Conservation (phyloP, 2,113 vertebrate genomes). For the Cavia porcellus region DNA sequence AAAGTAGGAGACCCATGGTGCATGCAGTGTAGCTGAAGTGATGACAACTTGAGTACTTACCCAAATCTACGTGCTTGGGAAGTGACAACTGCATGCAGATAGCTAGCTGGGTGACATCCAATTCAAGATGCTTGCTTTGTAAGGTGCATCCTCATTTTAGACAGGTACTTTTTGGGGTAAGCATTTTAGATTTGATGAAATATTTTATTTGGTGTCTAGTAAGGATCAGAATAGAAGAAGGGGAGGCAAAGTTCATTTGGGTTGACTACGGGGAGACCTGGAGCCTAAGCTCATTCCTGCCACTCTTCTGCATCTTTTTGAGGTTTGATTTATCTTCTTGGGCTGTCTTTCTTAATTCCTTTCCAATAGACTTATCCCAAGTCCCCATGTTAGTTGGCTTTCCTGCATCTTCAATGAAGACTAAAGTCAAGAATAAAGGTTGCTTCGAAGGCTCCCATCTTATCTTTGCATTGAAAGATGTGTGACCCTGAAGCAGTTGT, state of each 20-base stretch:
- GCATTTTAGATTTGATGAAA: background rate
- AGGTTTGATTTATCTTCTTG: background rate
- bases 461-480: background rate
- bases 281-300: background rate
- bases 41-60: background rate
- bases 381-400: background rate
- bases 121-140: background rate
- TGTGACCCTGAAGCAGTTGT: too few species aligned
- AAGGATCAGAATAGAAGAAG: background rate
- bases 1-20: background rate
- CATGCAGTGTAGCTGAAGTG: background rate
- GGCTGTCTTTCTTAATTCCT: background rate
- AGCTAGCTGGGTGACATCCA: too few species aligned
- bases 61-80: too few species aligned
- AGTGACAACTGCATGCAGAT: accelerated
- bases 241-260: background rate
- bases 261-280: background rate
- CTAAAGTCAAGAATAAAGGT: background rate
- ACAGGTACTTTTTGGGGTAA: background rate
- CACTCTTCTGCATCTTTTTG: background rate
- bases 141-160: background rate
- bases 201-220: background rate
- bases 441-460: background rate
- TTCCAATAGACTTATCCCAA: background rate
- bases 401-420: background rate